Conservation (phyloP, 2,113 vertebrate genomes). For the Sapajus apella region DNA sequence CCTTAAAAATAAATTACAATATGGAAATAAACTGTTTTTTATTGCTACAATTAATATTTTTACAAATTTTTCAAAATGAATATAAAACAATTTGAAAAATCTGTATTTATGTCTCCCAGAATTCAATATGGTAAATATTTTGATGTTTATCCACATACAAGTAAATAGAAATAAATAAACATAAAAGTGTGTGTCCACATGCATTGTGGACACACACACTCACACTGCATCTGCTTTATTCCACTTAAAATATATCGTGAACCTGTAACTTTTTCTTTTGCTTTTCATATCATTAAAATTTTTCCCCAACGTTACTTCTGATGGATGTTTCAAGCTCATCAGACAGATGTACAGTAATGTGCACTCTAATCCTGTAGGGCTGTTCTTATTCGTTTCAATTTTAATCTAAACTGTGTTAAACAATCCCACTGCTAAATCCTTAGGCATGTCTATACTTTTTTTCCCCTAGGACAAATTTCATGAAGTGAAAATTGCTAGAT, state of each 20-base stretch:
- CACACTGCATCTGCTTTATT: background rate
- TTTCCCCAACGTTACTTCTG: background rate
- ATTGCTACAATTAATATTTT: background rate
- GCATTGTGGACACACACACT: background rate
- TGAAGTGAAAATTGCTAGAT: background rate
- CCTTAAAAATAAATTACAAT: background rate
- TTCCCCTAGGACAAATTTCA: background rate
- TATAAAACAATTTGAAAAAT: background rate
- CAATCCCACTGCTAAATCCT: background rate
- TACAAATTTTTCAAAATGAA: background rate
- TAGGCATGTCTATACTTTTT: background rate
- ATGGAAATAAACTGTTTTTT: background rate
- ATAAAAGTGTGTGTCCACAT: background rate
- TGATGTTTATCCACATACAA: background rate
- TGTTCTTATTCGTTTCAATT: conserved; percentile 28
- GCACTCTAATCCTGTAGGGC: background rate
- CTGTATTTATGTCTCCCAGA: background rate
- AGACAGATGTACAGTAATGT: background rate
- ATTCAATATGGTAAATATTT: background rate
- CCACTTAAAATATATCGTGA: background rate
- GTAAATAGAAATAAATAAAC: too few relatives aligned
- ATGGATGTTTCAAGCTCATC: background rate
- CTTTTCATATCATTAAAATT: background rate
- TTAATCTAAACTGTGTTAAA: background rate
- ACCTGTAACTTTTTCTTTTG: background rate